Base-by-base conservation (phyloP, 2,888 invertebrate genomes). In the Eudiplozoon nipponicum region DNA sequence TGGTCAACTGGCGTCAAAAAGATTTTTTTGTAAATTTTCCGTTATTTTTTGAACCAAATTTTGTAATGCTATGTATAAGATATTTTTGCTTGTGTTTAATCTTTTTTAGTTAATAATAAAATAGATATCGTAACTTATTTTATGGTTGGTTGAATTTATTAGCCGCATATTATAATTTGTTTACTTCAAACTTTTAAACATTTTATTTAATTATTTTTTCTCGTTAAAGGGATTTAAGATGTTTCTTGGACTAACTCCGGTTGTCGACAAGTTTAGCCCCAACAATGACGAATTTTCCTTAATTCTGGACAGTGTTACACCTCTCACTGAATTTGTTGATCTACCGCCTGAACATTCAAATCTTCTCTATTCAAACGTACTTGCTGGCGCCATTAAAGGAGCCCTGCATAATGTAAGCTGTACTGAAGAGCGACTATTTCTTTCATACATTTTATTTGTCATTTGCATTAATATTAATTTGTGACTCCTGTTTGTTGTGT, bases 241-340 rank as follows among this genome's bases (percentile, higher is more conserved):
- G 56, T 84, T 78, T 56, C 64, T 86, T 23, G 80, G 77, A 47
- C 72, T 90, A 50, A 73, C 74, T 47, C 84, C 90, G 0, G 73
- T 74, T 2, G 73, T 90, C 0, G 72, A 76, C 0, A 78, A 77
- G 53, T 90, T 90, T 84, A 78, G 75, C 50, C 68, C 75, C 4
- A 70, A 74, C 0, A 77, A 75, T 0, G 86, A 90, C 56, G 90
- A 94, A 62, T 94, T 94, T 60, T 86, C 86, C 0, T 66, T 94
- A 2, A 68, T 80, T 7, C 70, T 94, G 56, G 90, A 94, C 53
- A 69, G 71, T 39, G n/a, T n/a, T n/a, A 94, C 86, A 61, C 90
- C 94, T 0, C 62, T 94, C 39, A 78, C 78, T 2, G 94, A 94
- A 59, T 77, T 86, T 65, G 86, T 90, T 1, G 90, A 90, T 59